These are phyloP conservation scores for Fistularia tabacaria DNA, from an alignment of 2,797 vertebrate genomes.

Conservation along the genomic window DNA sequence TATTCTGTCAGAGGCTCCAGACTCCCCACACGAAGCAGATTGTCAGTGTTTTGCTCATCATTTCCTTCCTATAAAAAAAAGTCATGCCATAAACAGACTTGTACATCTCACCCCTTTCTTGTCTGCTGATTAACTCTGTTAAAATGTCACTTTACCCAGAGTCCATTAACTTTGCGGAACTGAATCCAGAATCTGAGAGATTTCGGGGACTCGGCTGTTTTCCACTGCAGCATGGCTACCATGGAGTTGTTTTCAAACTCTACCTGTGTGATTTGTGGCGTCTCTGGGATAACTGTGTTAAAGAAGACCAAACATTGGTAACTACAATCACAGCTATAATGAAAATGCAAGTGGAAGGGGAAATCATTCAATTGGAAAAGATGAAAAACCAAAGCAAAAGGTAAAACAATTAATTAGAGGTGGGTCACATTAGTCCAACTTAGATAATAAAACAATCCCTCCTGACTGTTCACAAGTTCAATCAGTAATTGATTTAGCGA, in stretches of 20 bases:
- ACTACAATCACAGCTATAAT: too few relatives aligned
- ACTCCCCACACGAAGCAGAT: conserved; percentile 39
- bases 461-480: too few relatives aligned
- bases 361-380: too few relatives aligned
- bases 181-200: conserved; percentile 63
- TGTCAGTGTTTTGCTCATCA: conserved; percentile 16
- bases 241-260: conserved; percentile 57
- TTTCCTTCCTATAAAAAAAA: background rate
- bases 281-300: conserved; percentile 79
- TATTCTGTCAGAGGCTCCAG: conserved; percentile 75
- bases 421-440: too few relatives aligned
- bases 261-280: conserved; percentile 57
- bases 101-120: too few relatives aligned
- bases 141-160: conserved; percentile 65
- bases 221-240: conserved; percentile 73
- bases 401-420: too few relatives aligned
- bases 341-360: too few relatives aligned
- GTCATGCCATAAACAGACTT: too few relatives aligned
- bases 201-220: conserved; percentile 46
- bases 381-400: too few relatives aligned
- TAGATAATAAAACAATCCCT: too few relatives aligned
- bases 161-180: conserved; percentile 35
- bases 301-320: conserved; percentile 3
- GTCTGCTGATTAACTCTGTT: too few relatives aligned
- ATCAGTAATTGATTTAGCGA: too few relatives aligned